Evolutionary conservation across 37 sponge, comb jelly and placozoan species (phyloP), one percentile per base, ranked within the genome.

Genomic region (Haliclona indistincta): DNA sequence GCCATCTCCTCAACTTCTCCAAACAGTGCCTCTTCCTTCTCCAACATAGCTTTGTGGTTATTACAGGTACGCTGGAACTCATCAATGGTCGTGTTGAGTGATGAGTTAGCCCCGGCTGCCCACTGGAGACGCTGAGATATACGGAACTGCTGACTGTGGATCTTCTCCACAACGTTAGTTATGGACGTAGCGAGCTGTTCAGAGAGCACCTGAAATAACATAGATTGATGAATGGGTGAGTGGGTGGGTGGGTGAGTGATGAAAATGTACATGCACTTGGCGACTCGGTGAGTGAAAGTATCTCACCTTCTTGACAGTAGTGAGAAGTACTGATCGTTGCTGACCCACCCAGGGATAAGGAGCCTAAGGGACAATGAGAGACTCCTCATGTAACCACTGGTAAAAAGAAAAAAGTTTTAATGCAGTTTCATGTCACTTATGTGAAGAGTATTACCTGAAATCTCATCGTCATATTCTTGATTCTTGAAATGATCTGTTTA

Each of bases 21-120:
- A 64, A 81, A 86, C 4, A 86, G 45, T 23, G 82, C 87, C 73
- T 91, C 92, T 38, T 91, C 92, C 26, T 43, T 74, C 80, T 86
- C 70, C 23, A 91, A 75, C 1, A 84, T 71, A 51, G 64, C 41
- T 33, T 86, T 83, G 40, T 92, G 77, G 10, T 78, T 40, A 44
- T 77, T 84, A 43, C 80, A 83, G 36, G 85, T 71, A 64, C 84
- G 64, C 63, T 96, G 86, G 56, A 93, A 92, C 56, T 86, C 89
- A 71, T 93, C 88, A 28, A 96, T 52, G 41, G 74, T 76, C 34
- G 73, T 29, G 54, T 86, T 84, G 42, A 93, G 94, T 29, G 81
- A 37, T 19, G 97, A 88, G 87, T 93, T 96, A 62, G 94, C 84
- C 4, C 94, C 94, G 10, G 97, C 97, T 38, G 97, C 97, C 97